Base-by-base conservation (phyloP, 1,140 invertebrate genomes). In the Apis dorsata region DNA sequence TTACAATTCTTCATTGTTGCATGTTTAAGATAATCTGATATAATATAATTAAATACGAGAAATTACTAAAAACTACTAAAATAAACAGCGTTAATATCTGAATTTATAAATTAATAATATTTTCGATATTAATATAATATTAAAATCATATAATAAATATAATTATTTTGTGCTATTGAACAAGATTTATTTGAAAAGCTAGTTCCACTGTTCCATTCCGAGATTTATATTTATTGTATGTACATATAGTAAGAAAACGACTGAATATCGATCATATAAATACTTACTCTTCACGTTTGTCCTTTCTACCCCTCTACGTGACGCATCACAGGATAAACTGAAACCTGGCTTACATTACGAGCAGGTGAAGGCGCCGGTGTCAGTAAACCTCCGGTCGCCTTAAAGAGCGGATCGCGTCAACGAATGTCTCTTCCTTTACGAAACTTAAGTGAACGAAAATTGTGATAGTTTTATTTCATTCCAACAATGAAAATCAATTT, bases 371-470 rank as follows among this genome's bases (percentile, higher is more conserved):
- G 90, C 89, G 89, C 86, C 88, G 89, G 90, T 92, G 92, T 93
- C 92, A 93, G 92, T 93, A 90, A 92, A 92, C 91, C 89, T 90
- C 90, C 89, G 87, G 89, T 91, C 89, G 91, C 89, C 90, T 87
- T 84, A 81, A 84, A 81, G 89, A 90, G 86, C 91, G 90, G 91
- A 89, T 75, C 81, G 77, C 59, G 57, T 72, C 81, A 60, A 63
- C 81, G 57, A 21, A 60, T 79, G 76, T 28, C 57, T 62, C 28
- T 44, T 65, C 24, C 15, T 12, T 13, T 49, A 9, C 59, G 62
- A 24, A 51, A 11, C 55, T 28, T 49, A 44, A 28, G 68, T 55
- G 55, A 8, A 49, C 19, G 57, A n/a, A 11, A 63, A 13, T 34
- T 17, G 66, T 55, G 75, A 15, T 51, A 78, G 75, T 79, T 77